Conservation (phyloP, 2,888 invertebrate genomes). For the Luperina testacea region DNA sequence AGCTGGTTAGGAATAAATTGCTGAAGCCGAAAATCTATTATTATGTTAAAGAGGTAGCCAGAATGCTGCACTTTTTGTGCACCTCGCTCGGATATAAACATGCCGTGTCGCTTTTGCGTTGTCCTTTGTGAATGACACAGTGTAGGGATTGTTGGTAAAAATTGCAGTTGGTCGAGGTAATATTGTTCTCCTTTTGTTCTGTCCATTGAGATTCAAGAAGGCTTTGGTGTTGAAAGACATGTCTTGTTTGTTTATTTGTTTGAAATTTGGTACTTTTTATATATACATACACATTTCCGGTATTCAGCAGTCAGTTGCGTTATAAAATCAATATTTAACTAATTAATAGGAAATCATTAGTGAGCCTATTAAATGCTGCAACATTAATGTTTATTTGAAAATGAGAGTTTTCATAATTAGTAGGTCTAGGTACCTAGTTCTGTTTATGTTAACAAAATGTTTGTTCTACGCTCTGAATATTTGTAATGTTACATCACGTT, state of each 20-base stretch:
- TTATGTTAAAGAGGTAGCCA: slow-evolving; percentile 84
- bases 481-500: background rate
- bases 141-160: slow-evolving; percentile 31
- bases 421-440: background rate
- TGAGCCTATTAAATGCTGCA: background rate
- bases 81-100: slow-evolving; percentile 80
- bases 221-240: background rate
- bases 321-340: background rate
- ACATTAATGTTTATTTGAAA: slow-evolving; percentile 12
- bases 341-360: background rate
- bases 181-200: background rate
- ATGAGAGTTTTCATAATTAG: background rate
- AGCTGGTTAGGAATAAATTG: slow-evolving; percentile 81
- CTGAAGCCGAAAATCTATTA: slow-evolving; percentile 82
- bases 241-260: background rate
- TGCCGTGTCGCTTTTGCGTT: slow-evolving; percentile 78
- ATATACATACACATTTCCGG: no score
- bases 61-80: slow-evolving; percentile 81
- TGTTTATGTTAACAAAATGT: slow-evolving; percentile 8
- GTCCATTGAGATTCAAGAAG: background rate
- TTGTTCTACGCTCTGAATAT: slow-evolving; percentile 8
- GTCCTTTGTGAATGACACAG: slow-evolving; percentile 66
- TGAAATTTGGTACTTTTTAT: background rate
- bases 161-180: slow-evolving; percentile 38
- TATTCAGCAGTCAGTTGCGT: background rate